Base-by-base conservation (phyloP, 1,140 invertebrate genomes). In the Caligus rogercresseyi region DNA sequence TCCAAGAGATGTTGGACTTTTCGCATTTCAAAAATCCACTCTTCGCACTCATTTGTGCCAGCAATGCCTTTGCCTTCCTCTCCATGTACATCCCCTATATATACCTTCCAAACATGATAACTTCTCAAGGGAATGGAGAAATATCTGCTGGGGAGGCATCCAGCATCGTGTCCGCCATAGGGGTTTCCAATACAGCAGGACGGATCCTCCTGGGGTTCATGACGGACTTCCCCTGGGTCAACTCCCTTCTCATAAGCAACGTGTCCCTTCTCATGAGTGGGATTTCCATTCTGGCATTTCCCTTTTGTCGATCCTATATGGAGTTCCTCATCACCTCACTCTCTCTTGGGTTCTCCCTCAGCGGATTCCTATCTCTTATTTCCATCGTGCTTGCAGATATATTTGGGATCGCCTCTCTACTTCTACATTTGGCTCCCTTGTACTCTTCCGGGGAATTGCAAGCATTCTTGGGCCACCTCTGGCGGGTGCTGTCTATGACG, bases 321-420 rank as follows among this genome's bases (percentile, higher is more conserved):
- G 26, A 18, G 43, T 63, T 63, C 53, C 1, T 63, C 2, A 20
- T 55, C 14, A 18, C 23, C 19, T 16, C 61, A 15, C 18, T 56
- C 16, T 1, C 52, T 1, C 25, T 63, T 25, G 61, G 61, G 21
- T 23, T 63, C 1, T 21, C 20, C 16, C 19, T 63, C 14, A 89
- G 93, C 66, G 92, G 91, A 25, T 98, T 95, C 74, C 94, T 98
- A 68, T 95, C 91, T 0, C 75, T 98, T 51, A 97, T 93, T 26
- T 98, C 94, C 18, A 97, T 98, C 71, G 94, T 98, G 69, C 77
- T 98, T 54, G 92, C 95, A 66, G 93, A 98, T 70, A 76, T 97
- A 16, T 78, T 98, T 25, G 94, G 94, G 14, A 76, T 98, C 69
- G 91, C 96, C 68, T 90, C 89, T 73, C 75, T 65, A 96, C 93